Evolutionary conservation across 2,888 invertebrate genomes (phyloP), one percentile per base, ranked within the genome.

Genomic region (Tetranychus truncatus): DNA sequence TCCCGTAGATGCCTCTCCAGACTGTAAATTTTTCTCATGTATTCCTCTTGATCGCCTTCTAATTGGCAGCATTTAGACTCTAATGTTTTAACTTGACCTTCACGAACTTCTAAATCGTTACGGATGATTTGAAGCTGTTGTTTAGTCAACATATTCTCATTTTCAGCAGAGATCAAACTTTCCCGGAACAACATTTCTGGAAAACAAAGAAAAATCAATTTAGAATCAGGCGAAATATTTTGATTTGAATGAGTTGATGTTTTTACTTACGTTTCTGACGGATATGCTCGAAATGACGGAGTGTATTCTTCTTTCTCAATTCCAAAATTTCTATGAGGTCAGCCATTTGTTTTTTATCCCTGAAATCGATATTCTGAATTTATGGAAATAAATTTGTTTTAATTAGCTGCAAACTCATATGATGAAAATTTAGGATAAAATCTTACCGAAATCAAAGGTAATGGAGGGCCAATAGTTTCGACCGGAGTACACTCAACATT

Each of bases 71-170:
- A 67, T 46, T 81, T 79, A 81, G 84, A 82, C 81, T 85, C 80
- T 82, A 86, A 79, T 79, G 84, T 46, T 79, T 82, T 20, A 80
- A 84, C 11, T 75, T 79, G 80, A 55, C 78, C 76, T 78, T 88
- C 87, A 74, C 90, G 88, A 77, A 89, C 88, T 8, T 87, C 86
- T 73, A 89, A 83, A 72, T 88, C 86, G 0, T 87, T 87, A 81
- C 87, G 87, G 0, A 89, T 81, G 1, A 88, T 87, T 8, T 85
- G 85, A 78, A 88, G 86, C 81, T 91, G 91, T 34, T 80, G 75
- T 79, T 87, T 86, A 0, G 87, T 83, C 78, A 88, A 85, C 18
- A 89, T 81, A 76, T 88, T 87, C 76, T 90, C 89, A 77, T 88
- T 88, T 80, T 92, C 90, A 74, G 91, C 82, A 15, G 88, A 87